Evolutionary conservation across 2,797 vertebrate species (phyloP), one percentile per base, ranked within the genome.

Genomic region (Enteromius treurensis): DNA sequence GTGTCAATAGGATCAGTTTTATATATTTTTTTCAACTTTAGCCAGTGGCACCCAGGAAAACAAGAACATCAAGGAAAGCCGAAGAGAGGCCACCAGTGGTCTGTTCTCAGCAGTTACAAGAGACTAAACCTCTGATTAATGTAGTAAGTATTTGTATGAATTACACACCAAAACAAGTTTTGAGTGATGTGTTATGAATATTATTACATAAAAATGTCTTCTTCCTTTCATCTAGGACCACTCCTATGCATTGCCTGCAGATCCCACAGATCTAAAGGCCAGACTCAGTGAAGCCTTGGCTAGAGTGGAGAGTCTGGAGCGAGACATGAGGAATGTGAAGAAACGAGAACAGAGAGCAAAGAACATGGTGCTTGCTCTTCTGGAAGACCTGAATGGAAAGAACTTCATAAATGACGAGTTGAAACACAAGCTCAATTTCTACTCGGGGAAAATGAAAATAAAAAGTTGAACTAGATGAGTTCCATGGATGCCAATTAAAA

Each of bases 221-320:
- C 21, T 53, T 70, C 42, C 26, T 86, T 68, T 85, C 49, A 42
- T 62, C 5, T 77, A 88, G 87, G 85, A 86, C 53, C 87, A 86
- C 69, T 65, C 77, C 21, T 86, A 86, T 77, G 85, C 71, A 5
- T 62, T 83, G 60, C 83, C 87, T 60, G 71, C 65, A 42, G 79
- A 82, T 77, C 84, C 77, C 4, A 65, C 45, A 29, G 60, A 9
- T 83, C 32, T 86, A 19, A 88, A 85, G 71, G 73, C 82, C 58
- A 80, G 60, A 87, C 84, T 87, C 34, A 40, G 49, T 55, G 77
- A 86, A 64, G 80, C 86, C 55, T 74, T 86, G 65, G 76, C 58
- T 69, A 84, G 84, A 53, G 86, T 80, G 79, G 71, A 87, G 77
- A 86, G 78, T 84, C 81, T 86, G 70, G 84, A 85, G 79, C 64